Base-by-base conservation (phyloP, 2,113 vertebrate species). In the Cyphomyrus plagiostoma region DNA sequence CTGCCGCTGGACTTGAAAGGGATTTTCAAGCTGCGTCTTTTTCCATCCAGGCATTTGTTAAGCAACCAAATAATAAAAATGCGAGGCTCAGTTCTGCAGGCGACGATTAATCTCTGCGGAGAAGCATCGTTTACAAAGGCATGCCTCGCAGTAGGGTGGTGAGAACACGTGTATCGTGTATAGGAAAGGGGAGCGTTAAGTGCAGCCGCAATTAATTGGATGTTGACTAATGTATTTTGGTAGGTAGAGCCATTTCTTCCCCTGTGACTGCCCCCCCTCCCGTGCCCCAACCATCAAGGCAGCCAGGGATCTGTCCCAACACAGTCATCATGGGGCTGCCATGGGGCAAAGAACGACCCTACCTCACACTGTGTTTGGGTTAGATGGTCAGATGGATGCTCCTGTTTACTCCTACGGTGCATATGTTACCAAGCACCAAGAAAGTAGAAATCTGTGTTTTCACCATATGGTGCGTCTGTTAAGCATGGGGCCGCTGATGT, bases 201-300 rank as follows among this genome's bases (percentile, higher is more conserved):
- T 48, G 48, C 82, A 84, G 45, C 23, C 45, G 82, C 82, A 84
- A 45, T 84, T 84, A 84, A 84, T 23, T n/a, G 45, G 82, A 84
- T 84, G 82, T 45, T 84, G 82, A 48, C 45, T 84, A 42, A 84
- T 84, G 82, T 84, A 21, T 48, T 46, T 84, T 84, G 82, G 13
- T 84, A 48, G 17, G 19, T 46, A 48, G 80, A 83, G 19, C 42
- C 10, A 83, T 83, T 46, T 83, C 19, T 83, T 10, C 80, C 80
- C 80, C 42, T 66, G 62, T 66, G 39, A 83, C 26, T 48, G 42
- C 15, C 35, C 19, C 21, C 39, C 77, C 39, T 23, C 21, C 49
- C 7, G n/a, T 1, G 0, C n/a, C 42, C 39, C 21, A 83, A 9
- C 8, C 45, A 83, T 21, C 39, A 48, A 42, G 82, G 82, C 19